A percentile compares a stretch with the other conserved stretches of the same genome.
Evolutionary conservation across 2,888 invertebrate species (phyloP).

Genomic region (Caradrina kadenii): DNA sequence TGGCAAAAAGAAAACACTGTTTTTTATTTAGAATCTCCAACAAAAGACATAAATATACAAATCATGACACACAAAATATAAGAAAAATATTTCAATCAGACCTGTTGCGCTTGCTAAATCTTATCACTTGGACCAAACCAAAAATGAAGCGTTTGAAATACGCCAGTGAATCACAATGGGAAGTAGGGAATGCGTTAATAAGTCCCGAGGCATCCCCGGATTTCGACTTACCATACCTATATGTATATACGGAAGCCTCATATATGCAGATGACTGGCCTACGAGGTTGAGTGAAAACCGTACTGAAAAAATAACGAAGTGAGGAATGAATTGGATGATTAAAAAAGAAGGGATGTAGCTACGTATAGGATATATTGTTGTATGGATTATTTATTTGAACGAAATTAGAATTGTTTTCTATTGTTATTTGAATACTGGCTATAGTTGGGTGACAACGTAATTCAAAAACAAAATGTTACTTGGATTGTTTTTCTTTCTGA

Average conservation of each 20-base stretch:
- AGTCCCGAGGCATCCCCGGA: conserved; percentile 77
- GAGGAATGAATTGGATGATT: conserved; percentile 42
- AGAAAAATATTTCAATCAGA: background rate
- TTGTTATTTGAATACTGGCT: too few species aligned
- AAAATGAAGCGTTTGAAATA: conserved; percentile 82
- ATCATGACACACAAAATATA: too few species aligned
- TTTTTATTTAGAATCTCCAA: too few species aligned
- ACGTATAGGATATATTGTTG: too few species aligned
- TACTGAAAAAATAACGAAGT: conserved; percentile 42
- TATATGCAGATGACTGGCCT: conserved; percentile 11
- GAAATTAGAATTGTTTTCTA: too few species aligned
- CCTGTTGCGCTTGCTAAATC: conserved; percentile 38
- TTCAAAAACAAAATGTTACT: too few species aligned
- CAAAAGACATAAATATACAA: too few species aligned
- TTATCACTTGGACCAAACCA: conserved; percentile 60
- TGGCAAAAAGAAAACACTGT: too few species aligned
- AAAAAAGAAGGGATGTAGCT: conserved; percentile 32
- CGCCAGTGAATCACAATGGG: conserved; percentile 84
- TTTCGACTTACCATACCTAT: conserved; percentile 64
- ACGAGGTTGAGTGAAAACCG: conserved; percentile 23
- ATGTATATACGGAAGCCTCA: conserved; percentile 44
- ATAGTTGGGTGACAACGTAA: too few species aligned
- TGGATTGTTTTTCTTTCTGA: too few species aligned
- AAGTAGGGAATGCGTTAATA: conserved; percentile 87
- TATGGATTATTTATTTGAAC: too few species aligned